These are phyloP conservation scores for Stictocephala bisonia DNA, from an alignment of 2,888 invertebrate species.

Conservation along the genomic window DNA sequence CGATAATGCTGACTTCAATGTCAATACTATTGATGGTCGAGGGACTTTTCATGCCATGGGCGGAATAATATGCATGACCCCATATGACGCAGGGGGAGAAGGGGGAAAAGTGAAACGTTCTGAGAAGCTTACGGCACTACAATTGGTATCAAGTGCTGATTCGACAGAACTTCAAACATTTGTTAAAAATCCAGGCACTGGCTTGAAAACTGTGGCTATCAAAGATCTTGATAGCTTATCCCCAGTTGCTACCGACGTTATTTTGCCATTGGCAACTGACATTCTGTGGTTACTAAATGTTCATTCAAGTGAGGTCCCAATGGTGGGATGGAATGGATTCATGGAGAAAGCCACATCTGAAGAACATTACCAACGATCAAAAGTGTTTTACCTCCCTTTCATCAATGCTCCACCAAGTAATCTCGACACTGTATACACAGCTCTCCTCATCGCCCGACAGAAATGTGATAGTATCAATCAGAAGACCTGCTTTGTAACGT, in stretches of 20 bases:
- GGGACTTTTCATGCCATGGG: too few relatives aligned
- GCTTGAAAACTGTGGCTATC: conserved; percentile 25
- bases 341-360: conserved; percentile 29
- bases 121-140: conserved; percentile 18
- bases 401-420: conserved; percentile 50
- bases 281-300: conserved; percentile 29
- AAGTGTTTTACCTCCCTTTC: background rate
- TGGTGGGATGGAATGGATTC: conserved; percentile 31
- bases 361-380: background rate
- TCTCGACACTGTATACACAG: conserved; percentile 54
- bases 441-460: conserved; percentile 52
- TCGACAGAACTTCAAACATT: conserved; percentile 20
- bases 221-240: conserved; percentile 23
- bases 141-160: conserved; percentile 21
- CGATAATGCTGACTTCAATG: too few relatives aligned
- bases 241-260: conserved; percentile 3
- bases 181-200: conserved; percentile 29
- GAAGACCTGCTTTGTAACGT: conserved; percentile 54
- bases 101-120: background rate
- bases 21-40: too few relatives aligned
- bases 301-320: conserved; percentile 25
- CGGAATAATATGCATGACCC: too few relatives aligned
- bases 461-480: conserved; percentile 38
- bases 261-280: background rate
- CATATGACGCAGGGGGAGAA: too few relatives aligned